Evolutionary conservation across 2,888 invertebrate genomes (phyloP).

Genomic region (Apotomis turbidana): DNA sequence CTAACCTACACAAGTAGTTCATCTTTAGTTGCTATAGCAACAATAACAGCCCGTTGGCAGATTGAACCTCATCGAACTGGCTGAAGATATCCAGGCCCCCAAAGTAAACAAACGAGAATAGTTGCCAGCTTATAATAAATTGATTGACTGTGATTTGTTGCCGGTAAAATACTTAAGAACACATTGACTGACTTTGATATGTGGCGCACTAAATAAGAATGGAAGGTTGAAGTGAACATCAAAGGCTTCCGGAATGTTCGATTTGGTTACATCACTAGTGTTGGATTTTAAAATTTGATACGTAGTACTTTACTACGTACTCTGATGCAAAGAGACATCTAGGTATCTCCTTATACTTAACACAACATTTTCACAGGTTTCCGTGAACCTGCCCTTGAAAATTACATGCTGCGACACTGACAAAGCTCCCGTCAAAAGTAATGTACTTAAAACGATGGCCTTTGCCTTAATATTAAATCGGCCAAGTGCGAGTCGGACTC

Average conservation of each 20-base stretch:
- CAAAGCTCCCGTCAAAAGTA: too few species aligned
- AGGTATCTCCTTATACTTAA: too few species aligned
- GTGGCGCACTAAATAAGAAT: conserved; percentile 29
- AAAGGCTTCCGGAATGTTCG: neutral
- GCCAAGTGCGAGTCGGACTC: too few species aligned
- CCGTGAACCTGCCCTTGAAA: too few species aligned
- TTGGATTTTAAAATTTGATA: neutral
- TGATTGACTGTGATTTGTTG: conserved; percentile 37
- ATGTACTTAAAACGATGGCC: too few species aligned
- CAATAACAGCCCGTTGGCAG: conserved; percentile 6
- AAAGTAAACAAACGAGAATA: conserved; percentile 31
- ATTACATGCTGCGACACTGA: too few species aligned
- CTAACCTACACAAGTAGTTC: neutral
- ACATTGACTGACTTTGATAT: conserved; percentile 30
- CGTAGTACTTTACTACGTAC: too few species aligned
- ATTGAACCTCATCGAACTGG: conserved; percentile 3
- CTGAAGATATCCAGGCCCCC: conserved; percentile 27
- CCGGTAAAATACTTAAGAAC: conserved; percentile 31
- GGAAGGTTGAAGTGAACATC: conserved; percentile 15
- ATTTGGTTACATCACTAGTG: neutral
- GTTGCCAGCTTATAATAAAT: conserved; percentile 37
- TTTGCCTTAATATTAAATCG: too few species aligned
- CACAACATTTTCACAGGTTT: too few species aligned
- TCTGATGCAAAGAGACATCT: too few species aligned
- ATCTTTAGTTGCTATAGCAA: neutral